Conservation (phyloP, 2,888 invertebrate species). For the Athalia cordata region DNA sequence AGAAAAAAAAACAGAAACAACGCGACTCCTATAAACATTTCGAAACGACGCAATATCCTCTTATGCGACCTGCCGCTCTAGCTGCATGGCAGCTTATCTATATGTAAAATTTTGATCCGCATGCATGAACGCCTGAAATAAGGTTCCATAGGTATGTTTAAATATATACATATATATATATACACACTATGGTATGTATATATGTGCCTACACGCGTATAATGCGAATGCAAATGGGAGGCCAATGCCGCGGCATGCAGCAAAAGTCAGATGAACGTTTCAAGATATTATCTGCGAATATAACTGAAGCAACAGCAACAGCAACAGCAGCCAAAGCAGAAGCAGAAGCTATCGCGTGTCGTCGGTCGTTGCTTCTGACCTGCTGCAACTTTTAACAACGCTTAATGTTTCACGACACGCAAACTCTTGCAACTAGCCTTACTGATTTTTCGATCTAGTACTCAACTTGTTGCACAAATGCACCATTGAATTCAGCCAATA, state of each 20-base stretch:
- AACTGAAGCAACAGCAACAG: too few relatives aligned
- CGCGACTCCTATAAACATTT: too few relatives aligned
- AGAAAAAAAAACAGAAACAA: too few relatives aligned
- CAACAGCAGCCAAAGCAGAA: too few relatives aligned
- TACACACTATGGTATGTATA: not conserved
- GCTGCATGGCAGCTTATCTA: too few relatives aligned
- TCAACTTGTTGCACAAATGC: slow-evolving; percentile 28
- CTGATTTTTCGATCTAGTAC: slow-evolving; percentile 22
- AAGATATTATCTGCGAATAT: too few relatives aligned
- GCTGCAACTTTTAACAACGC: slow-evolving; percentile 22
- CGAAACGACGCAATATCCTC: too few relatives aligned
- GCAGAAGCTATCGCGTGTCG: slow-evolving; percentile 20
- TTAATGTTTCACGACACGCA: slow-evolving; percentile 36
- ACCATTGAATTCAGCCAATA: not conserved
- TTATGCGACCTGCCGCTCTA: too few relatives aligned
- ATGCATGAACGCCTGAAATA: too few relatives aligned
- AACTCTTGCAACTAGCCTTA: not conserved
- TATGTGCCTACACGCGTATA: not conserved
- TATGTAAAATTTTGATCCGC: too few relatives aligned
- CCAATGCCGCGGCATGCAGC: not conserved
- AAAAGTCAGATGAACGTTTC: too few relatives aligned
- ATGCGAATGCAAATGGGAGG: not conserved
- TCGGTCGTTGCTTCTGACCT: not conserved
- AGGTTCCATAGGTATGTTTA: not conserved
- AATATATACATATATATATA: not conserved